Base-by-base conservation (phyloP, 2,888 invertebrate genomes). In the Ophion costatus region DNA sequence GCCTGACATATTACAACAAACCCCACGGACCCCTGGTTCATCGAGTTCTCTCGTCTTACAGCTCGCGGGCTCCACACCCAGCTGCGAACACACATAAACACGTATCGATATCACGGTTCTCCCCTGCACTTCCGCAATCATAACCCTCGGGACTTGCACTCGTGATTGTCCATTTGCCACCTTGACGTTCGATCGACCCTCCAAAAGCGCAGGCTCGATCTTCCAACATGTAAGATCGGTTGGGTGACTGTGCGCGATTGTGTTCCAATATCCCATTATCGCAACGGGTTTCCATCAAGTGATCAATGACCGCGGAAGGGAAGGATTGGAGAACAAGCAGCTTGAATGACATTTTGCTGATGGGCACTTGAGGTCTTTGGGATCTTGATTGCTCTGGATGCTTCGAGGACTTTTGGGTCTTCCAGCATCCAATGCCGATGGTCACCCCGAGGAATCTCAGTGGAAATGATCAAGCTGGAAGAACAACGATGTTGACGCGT, bases 1-100 rank as follows among this genome's bases (percentile, higher is more conserved):
- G 74, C 80, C 71, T 76, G 83, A 83, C 66, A 83, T 80, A 83
- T 83, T 83, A 80, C 81, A 82, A 80, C 79, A 79, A 69, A 82
- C 84, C 66, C 64, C 56, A n/a, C 69, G 51, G 74, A 69, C 70
- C 79, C 56, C 82, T 77, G 83, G 83, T 83, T 83, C 79, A 80
- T 71, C 83, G 83, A 75, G 83, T 79, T 70, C 70, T 81, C 75
- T 81, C 70, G 69, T 75, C 79, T 83, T 83, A 79, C 83, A 79
- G 70, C 79, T 66, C 78, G 71, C 77, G 67, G 67, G 66, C 24
- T 24, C 24, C 38, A 38, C 38, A 38, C 38, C 1, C 38, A 0
- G 38, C 38, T 38, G 7, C 38, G 7, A 38, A 56, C 14, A 14
- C 56, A 14, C 69, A 45, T 11, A 56, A 63, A 74, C 73, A 73